Conservation (phyloP, 2,113 vertebrate genomes). For the Nesoenas mayeri region DNA sequence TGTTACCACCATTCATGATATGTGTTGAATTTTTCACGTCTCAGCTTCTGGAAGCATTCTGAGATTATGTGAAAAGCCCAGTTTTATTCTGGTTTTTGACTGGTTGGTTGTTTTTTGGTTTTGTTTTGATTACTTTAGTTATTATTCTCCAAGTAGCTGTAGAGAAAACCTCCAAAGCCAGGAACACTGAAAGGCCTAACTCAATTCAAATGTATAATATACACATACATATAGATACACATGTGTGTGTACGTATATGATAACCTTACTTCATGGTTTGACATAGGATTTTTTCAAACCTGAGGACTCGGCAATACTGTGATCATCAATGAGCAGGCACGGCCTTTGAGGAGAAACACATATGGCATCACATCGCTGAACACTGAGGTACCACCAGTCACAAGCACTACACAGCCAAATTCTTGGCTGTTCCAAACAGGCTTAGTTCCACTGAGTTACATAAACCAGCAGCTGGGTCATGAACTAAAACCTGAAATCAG, state of each 20-base stretch:
- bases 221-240: not conserved
- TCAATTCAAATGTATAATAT: not conserved
- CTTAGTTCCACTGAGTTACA: not conserved
- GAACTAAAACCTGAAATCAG: not conserved
- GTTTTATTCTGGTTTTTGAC: not conserved
- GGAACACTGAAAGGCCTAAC: not conserved
- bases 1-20: not conserved
- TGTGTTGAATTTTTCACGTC: not conserved
- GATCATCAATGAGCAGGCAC: not conserved
- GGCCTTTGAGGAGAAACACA: not conserved
- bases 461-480: conserved; percentile 13
- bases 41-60: not conserved
- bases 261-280: not conserved
- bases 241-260: no score
- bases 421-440: not conserved
- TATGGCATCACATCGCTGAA: not conserved
- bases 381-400: not conserved
- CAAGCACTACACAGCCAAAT: not conserved
- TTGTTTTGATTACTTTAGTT: not conserved
- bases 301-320: not conserved
- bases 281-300: not conserved
- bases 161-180: not conserved
- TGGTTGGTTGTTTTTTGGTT: not conserved
- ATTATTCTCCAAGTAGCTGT: not conserved
- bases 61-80: not conserved